These are phyloP conservation scores for Suncus etruscus DNA, from an alignment of 2,113 vertebrate genomes.

Conservation along the genomic window DNA sequence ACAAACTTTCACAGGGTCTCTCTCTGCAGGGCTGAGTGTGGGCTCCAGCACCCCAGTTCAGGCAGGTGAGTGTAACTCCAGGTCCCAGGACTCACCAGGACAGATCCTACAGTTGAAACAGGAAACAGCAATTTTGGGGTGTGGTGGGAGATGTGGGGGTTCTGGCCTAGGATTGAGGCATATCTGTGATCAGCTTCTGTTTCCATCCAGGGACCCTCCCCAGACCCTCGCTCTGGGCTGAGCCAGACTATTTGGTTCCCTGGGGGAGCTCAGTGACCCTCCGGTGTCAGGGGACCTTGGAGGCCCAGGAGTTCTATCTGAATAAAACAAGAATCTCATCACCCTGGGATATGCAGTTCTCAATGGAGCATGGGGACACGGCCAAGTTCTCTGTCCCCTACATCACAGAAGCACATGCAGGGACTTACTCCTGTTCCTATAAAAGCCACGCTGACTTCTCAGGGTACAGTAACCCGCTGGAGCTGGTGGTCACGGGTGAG, in stretches of 20 bases:
- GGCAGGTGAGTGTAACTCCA: background rate
- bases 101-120: accelerated
- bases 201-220: background rate
- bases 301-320: accelerated
- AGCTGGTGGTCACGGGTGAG: background rate
- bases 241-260: accelerated
- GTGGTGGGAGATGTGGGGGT: too few species aligned
- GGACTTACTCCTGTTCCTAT: background rate
- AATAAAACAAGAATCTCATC: accelerated
- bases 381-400: accelerated
- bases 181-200: background rate
- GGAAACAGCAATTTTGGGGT: too few species aligned
- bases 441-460: accelerated
- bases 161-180: background rate
- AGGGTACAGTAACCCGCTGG: background rate
- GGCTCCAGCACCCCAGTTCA: accelerated
- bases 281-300: background rate
- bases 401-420: accelerated
- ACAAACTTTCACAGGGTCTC: background rate
- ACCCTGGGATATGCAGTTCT: accelerated
- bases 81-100: background rate
- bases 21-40: background rate
- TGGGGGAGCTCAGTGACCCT: background rate
- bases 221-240: slow-evolving; percentile 1
- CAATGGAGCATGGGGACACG: accelerated